Evolutionary conservation across 2,797 vertebrate genomes (phyloP), one percentile per base, ranked within the genome.

Genomic region (Tamandua tetradactyla): DNA sequence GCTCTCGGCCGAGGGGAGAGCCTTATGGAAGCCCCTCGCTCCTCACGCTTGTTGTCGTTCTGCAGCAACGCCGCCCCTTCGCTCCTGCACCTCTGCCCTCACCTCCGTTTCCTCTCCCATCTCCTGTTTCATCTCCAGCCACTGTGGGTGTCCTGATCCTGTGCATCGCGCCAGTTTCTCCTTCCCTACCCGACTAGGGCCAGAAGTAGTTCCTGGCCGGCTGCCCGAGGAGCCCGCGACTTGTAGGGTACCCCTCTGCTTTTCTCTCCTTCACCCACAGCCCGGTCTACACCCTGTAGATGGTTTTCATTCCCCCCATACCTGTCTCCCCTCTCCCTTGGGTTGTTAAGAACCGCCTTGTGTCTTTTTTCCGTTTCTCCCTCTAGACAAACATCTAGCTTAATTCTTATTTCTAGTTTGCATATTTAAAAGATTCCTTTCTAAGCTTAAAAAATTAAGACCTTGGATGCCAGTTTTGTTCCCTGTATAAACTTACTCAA

Each of bases 401-500:
- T 89, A 1, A 40, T 62, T 49, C 79, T 87, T 69, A 15, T 71
- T 44, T 84, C 37, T 66, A 30, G 35, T 74, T 52, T 52, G 81
- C 47, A 15, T 35, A 20, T 69, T 83, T 80, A 20, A 55, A 72
- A 89, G 89, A 84, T 83, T 55, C 37, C 42, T 57, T 79, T 49
- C 64, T 37, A 18, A 42, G 79, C 68, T 59, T 42, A 42, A 64
- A 71, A 42, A 62, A 81, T 57, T 10, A 52, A 87, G 75, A 89
- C 32, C 42, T 66, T 57, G 22, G 62, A 68, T 81, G 95, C 74
- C 74, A 76, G 12, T 81, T 61, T 35, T 49, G 44, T 71, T 91
- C 7, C 49, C 11, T 20, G 37, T 35, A 18, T 89, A 64, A 96
- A 97, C 93, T 97, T 94, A 69, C 80, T 94, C 76, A 87, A 85